Conservation (phyloP, 2,113 vertebrate genomes). For the Nannospalax galili region DNA sequence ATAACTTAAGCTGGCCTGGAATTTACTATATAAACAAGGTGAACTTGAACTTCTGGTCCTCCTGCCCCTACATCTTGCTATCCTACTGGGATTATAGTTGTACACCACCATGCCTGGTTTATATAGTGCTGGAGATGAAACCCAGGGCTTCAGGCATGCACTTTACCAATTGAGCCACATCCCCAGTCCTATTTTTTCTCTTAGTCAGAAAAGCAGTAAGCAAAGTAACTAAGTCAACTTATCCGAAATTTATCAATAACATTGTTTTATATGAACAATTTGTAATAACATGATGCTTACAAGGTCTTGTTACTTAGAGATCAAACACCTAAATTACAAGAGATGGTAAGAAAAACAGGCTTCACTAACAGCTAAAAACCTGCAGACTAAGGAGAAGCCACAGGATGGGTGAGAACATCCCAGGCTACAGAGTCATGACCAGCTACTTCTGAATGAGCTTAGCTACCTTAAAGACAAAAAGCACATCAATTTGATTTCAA, state of each 20-base stretch:
- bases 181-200: neutral
- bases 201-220: conserved; percentile 3
- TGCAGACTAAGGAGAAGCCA: neutral
- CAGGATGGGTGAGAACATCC: neutral
- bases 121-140: neutral
- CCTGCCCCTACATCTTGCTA: too few relatives aligned
- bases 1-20: neutral
- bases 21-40: neutral
- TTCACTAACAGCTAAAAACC: neutral
- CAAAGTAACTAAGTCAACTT: conserved; percentile 46
- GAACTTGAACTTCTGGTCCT: neutral
- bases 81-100: neutral
- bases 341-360: neutral
- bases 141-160: neutral
- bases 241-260: neutral
- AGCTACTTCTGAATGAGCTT: neutral
- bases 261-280: neutral
- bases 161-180: neutral
- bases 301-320: neutral
- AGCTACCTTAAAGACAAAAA: neutral
- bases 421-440: neutral
- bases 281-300: neutral
- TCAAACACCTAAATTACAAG: conserved; percentile 13
- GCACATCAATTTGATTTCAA: neutral
- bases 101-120: neutral